A percentile compares a stretch with the other conserved stretches of the same genome.
Evolutionary conservation across 1,140 invertebrate genomes (phyloP).

Genomic region (Himalopsyche phryganea): DNA sequence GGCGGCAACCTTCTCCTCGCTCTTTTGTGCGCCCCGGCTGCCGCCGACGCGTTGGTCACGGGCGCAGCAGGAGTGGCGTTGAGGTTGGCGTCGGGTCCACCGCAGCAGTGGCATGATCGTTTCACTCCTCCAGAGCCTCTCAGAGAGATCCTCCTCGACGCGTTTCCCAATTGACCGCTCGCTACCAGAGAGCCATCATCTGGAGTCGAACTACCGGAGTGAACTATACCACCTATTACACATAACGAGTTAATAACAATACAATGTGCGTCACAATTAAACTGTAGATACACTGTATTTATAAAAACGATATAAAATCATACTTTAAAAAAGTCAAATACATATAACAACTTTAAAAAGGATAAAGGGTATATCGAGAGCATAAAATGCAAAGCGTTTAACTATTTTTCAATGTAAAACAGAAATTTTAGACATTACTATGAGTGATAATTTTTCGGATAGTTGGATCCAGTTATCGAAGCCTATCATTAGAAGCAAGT

Average conservation of each 20-base stretch:
- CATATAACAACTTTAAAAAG: not conserved
- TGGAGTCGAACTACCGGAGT: slow-evolving; percentile 36
- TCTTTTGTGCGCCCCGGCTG: not conserved
- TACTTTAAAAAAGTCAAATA: not conserved
- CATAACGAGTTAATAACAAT: not conserved
- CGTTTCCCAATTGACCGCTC: slow-evolving; percentile 14
- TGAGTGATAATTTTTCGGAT: no score
- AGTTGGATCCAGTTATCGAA: no score
- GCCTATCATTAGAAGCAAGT: no score
- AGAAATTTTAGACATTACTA: no score
- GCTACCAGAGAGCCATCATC: slow-evolving; percentile 26
- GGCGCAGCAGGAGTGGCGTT: slow-evolving; percentile 4
- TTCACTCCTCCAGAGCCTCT: slow-evolving; percentile 46
- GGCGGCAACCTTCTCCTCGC: slow-evolving; percentile 5
- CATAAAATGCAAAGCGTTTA: not conserved
- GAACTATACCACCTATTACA: slow-evolving; percentile 2
- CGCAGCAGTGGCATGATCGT: slow-evolving; percentile 50
- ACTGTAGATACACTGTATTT: not conserved
- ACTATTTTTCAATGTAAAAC: no score
- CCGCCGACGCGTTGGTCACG: slow-evolving; percentile 11
- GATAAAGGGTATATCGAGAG: not conserved
- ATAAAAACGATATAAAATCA: not conserved
- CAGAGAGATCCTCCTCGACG: slow-evolving; percentile 41
- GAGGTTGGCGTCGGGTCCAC: slow-evolving; percentile 36
- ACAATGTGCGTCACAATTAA: not conserved